Evolutionary conservation across 2,888 invertebrate species (phyloP), one percentile per base, ranked within the genome.

Genomic region (Drosophila subquinaria): DNA sequence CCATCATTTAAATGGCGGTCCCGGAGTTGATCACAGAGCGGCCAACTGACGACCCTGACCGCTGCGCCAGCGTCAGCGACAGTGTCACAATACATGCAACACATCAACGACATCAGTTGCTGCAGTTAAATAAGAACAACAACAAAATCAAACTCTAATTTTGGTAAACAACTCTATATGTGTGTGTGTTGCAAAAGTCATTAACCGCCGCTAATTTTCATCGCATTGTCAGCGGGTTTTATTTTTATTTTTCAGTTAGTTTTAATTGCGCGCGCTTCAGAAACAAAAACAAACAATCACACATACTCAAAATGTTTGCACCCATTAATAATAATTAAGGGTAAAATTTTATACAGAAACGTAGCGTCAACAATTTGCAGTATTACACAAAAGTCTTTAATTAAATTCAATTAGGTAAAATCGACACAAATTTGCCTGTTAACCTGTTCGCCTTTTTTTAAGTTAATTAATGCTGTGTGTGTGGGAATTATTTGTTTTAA

Each of bases 1-100:
- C 79, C 84, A 84, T 84, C 84, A 88, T 79, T 84, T 84, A 85
- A 74, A 78, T 69, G 71, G 33, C 79, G 72, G 63, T 47, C 45
- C 62, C 67, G 15, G 15, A 70, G 62, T 68, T 84, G 88, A 88
- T 84, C 85, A 88, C 81, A 88, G 82, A 83, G 88, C 81, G 77
- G 57, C 40, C 43, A 42, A 48, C 56, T n/a, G 56, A 30, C 43
- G 79, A 75, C 88, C 88, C 73, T 86, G 86, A 88, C 88, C 88
- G 64, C 66, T 52, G 74, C 40, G 23, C 20, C 53, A 35, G 38
- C 50, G 17, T 4, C 56, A 56, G 0, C 20, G 20, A 33, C 23
- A 45, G 23, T n/a, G 27, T 27, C 20, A 43, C 43, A 20, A 11
- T 5, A 70, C 55, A 51, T 59, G 69, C 65, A 56, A 51, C 65